Base-by-base conservation (phyloP, 2,797 vertebrate species). In the Diglossa cyanea region DNA sequence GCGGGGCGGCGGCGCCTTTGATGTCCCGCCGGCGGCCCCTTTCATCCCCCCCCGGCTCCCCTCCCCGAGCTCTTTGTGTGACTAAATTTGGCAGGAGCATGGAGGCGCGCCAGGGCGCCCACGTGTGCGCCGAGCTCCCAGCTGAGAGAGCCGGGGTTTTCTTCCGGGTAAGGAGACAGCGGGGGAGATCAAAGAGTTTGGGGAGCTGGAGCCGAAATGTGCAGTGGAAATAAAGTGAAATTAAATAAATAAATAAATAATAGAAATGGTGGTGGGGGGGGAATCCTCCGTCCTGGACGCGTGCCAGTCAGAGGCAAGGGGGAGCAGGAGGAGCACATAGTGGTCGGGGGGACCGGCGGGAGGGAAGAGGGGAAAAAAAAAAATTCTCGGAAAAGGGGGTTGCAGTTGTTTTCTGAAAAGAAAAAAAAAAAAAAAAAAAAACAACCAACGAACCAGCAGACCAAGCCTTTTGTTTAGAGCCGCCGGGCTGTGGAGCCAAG, bases 161-260 rank as follows among this genome's bases (percentile, higher is more conserved):
- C 99, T 99, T 99, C 99, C 99, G 99, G 99, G 99, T 99, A 99
- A 99, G 98, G 98, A 99, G 98, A 98, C 98, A 97, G 98, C 96
- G 96, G 97, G 82, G 97, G 98, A 99, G 98, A 99, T 99, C 99
- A 99, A 99, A 99, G 99, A 98, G 98, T 98, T 98, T 97, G 98
- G 94, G 97, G 98, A 98, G 99, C 98, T 98, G 98, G 98, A 98
- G 98, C 98, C 97, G 98, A 98, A 98, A 98, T 98, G 98, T 97
- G 98, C 98, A 98, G 98, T 98, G 98, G 96, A 98, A 97, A 90
- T 60, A 86, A 93, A 93, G 68, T 57, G 35, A 84, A 40, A 40
- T 16, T 30, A 68, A 63, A 19, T n/a, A 74, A 65, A 63, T 70
- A 70, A 85, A 63, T 71, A 70, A 73, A 60, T 40, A 95, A 97